Evolutionary conservation across 2,888 invertebrate genomes (phyloP).

Genomic region (Conus canariensis): DNA sequence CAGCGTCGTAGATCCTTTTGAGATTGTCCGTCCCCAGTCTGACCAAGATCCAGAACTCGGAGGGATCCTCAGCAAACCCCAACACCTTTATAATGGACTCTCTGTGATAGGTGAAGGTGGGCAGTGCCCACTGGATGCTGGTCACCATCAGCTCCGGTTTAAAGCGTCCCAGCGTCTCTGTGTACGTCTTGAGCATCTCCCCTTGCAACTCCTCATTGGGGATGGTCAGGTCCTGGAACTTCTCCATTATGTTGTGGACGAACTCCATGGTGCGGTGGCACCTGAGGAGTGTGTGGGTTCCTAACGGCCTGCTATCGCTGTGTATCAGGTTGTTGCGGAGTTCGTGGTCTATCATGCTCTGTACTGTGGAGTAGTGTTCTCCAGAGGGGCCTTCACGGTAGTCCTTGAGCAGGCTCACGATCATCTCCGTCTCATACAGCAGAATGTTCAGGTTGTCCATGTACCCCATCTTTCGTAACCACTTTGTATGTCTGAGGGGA

Average conservation of each 20-base stretch:
- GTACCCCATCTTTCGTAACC: no score
- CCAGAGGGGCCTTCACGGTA: neutral
- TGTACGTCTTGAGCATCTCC: neutral
- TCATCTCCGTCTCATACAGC: neutral
- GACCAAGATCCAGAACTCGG: neutral
- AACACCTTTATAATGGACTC: neutral
- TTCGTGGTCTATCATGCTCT: neutral
- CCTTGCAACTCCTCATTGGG: neutral
- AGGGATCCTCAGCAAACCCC: neutral
- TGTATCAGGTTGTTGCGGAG: neutral
- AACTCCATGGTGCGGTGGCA: neutral
- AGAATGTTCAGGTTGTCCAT: neutral
- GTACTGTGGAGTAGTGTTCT: neutral
- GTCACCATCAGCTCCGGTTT: neutral
- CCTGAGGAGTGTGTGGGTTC: neutral
- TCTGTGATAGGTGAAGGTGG: neutral
- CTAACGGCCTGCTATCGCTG: neutral
- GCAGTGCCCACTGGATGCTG: neutral
- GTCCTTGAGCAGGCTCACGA: neutral
- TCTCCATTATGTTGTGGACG: neutral
- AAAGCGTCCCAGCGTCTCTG: neutral
- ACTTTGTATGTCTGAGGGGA: no score
- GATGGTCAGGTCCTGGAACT: neutral
- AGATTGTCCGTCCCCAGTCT: neutral
- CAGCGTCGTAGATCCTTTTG: neutral